Evolutionary conservation across 2,113 vertebrate genomes (phyloP).

Genomic region (Smithornis capensis): DNA sequence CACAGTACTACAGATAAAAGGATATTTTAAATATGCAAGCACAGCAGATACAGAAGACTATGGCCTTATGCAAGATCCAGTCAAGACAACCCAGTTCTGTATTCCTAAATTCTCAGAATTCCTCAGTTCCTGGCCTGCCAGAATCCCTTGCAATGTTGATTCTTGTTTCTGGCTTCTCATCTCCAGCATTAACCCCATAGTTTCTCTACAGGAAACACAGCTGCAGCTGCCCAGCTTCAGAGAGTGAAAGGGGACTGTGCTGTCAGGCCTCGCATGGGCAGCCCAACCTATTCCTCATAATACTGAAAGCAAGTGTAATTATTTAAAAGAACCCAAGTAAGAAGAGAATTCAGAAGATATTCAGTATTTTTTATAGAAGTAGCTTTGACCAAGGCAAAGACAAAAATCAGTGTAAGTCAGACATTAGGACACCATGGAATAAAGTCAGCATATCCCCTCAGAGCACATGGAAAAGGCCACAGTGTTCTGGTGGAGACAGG

Average conservation of each 20-base stretch:
- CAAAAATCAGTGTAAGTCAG: not conserved
- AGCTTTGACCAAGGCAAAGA: not conserved
- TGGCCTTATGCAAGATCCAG: fast-evolving
- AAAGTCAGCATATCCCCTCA: not conserved
- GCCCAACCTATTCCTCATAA: not conserved
- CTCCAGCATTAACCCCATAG: not conserved
- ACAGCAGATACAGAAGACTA: not conserved
- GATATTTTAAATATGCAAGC: not conserved
- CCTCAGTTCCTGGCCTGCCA: not conserved
- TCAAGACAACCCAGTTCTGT: not conserved
- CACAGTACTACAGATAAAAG: fast-evolving
- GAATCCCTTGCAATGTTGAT: not conserved
- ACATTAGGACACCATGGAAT: not conserved
- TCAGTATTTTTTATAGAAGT: not conserved
- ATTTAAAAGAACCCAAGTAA: not conserved
- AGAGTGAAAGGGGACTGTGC: not conserved
- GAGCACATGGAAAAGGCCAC: not conserved
- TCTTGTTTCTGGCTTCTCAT: not conserved
- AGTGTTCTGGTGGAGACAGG: not conserved
- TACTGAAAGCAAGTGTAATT: not conserved
- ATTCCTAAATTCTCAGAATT: not conserved
- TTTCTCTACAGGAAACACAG: not conserved
- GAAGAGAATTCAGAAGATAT: not conserved
- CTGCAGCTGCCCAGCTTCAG: not conserved
- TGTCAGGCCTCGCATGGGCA: not conserved